Evolutionary conservation across 1,140 invertebrate genomes (phyloP), one percentile per base, ranked within the genome.

Genomic region (Melitaea cinxia): DNA sequence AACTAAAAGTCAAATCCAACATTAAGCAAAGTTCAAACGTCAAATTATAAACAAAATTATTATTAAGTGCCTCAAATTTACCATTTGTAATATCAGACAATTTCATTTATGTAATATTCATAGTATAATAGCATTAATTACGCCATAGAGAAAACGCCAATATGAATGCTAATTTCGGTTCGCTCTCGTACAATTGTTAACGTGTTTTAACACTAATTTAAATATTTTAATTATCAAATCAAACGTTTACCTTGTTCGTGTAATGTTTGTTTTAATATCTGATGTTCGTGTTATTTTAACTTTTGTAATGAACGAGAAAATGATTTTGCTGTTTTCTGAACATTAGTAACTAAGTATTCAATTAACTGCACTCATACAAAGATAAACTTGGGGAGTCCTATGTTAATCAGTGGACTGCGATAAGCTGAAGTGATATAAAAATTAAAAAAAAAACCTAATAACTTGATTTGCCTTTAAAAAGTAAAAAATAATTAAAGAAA

Each of bases 151-250:
- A 23, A 35, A 52, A 30, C 19, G 5, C 24, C 60, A 63, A 63
- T 63, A 55, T 63, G 60, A 55, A 63, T 63, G 52, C 60, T 63
- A 63, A 63, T 63, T 63, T 63, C 10, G 42, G 15, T 42, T 63
- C 24, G 39, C 21, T 15, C 26, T 26, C 10, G 10, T 23, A 55
- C 21, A 15, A 30, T 47, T 15, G 15, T 39, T 37, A 23, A 54
- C 28, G 45, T 45, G 37, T 19, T 45, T 24, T 57, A 21, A n/a
- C 26, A 14, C 33, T 55, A 54, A 63, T 55, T 63, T 63, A 63
- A 55, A 63, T 63, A 47, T 55, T 55, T 45, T 63, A 63, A 63
- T 63, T 63, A 47, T 33, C 7, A 10, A 61, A 39, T 61, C 37
- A 21, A 57, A 57, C 35, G 35, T 53, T 6, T 49, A 3, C 35